Base-by-base conservation (phyloP, 2,797 vertebrate genomes). In the Danio tinwini region DNA sequence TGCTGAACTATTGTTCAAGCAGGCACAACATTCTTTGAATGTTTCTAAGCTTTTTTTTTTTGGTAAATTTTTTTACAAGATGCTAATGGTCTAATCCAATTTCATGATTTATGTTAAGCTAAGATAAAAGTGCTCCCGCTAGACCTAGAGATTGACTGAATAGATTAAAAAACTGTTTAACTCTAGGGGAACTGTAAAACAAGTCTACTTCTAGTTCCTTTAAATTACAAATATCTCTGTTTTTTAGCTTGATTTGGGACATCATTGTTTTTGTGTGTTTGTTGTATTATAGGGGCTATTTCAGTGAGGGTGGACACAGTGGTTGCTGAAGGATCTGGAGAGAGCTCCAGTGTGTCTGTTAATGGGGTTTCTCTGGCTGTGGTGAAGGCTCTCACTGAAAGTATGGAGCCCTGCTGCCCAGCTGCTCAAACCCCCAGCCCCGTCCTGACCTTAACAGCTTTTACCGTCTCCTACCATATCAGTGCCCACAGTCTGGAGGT, bases 401-500 rank as follows among this genome's bases (percentile, higher is more conserved):
- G 94, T 90, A 96, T 96, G 93, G 96, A 98, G 87, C 94, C 91
- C 0, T 98, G 97, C 87, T 95, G 93, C 87, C 95, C 95, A 3
- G 93, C 96, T 19, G 90, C 93, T 13, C 93, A 95, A 68, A 94
- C 92, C 62, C 89, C 90, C 6, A 89, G 88, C 29, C 94, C 97
- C 0, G 75, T 97, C 19, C 88, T 96, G 68, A 92, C 90, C 83
- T 91, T 98, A 78, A 92, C 93, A n/a, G 86, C 90, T 17, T 88
- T 98, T 75, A 92, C 91, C 6, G 16, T 96, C 71, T 94, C 91
- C 78, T 97, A 97, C 84, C 93, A 93, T 83, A 91, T 93, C 88
- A 95, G 93, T 90, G 96, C 92, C 62, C 91, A 92, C 70, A 95
- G 94, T 37, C 86, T 99, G 68, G 94, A 98, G 96, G 97, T 99